Percentiles rank a stretch among this genome's conserved stretches.
phyloP scores from a whole-genome alignment of 2,113 vertebrate genomes.

The Equus przewalskii region DNA sequence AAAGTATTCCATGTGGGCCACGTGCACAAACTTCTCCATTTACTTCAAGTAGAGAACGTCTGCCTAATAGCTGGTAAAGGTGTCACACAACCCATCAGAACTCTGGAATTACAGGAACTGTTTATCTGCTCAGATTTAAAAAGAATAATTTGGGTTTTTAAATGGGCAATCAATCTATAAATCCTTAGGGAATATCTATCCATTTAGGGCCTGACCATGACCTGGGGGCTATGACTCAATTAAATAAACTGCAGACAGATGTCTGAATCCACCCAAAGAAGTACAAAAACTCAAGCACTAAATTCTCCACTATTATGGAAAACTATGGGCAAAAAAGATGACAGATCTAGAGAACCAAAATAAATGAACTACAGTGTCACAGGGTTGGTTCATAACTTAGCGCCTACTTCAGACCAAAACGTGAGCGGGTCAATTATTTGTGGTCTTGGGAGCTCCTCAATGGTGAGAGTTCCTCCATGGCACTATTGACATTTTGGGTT shows the following conservation, averaged over 20 bases:
- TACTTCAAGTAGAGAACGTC: neutral
- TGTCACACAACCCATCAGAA: neutral
- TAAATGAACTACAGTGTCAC: neutral
- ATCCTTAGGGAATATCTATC: neutral
- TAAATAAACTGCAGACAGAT: neutral
- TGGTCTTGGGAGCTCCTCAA: neutral
- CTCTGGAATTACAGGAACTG: neutral
- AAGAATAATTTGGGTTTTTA: neutral
- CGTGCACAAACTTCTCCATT: neutral
- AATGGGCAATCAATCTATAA: neutral
- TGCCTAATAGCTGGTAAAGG: neutral
- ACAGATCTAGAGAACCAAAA: constrained; percentile 18
- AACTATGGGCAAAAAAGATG: neutral
- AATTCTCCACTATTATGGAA: neutral
- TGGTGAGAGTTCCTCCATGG: neutral
- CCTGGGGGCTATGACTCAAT: neutral
- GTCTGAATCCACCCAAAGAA: neutral
- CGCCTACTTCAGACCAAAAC: neutral
- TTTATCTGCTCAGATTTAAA: neutral
- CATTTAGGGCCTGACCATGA: neutral
- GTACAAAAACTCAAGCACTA: neutral
- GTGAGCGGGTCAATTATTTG: neutral
- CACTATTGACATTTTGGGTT: neutral
- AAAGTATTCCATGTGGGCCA: neutral
- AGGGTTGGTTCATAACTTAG: neutral